Conservation (phyloP, 1,140 invertebrate genomes). For the Hycleus phaleratus region DNA sequence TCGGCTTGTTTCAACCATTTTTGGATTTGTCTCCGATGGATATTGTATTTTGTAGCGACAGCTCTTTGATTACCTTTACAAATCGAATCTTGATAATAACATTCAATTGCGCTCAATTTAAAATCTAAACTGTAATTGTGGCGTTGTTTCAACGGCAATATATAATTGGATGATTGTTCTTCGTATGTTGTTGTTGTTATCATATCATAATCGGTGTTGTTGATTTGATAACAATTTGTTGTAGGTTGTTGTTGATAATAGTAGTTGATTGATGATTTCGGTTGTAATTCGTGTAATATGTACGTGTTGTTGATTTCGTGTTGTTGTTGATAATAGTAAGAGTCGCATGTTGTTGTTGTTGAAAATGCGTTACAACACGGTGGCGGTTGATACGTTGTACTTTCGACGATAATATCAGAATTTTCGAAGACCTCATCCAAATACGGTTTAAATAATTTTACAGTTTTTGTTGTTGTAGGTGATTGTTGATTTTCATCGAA, state of each 20-base stretch:
- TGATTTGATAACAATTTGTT: background rate
- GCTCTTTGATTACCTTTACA: conserved; percentile 54
- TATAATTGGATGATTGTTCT: conserved; percentile 5
- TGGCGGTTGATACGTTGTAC: background rate
- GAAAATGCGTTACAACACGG: conserved; percentile 1
- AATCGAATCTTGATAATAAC: conserved; percentile 44
- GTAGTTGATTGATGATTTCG: conserved; percentile 16
- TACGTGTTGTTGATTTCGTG: conserved; percentile 32
- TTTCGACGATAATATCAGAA: background rate
- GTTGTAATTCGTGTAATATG: conserved; percentile 34
- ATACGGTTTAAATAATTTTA: conserved; percentile 64
- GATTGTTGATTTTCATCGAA: conserved; percentile 19
- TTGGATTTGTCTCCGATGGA: conserved; percentile 56
- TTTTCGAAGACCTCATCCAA: conserved; percentile 45
- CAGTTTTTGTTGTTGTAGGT: conserved; percentile 36
- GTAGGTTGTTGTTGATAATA: conserved; percentile 14
- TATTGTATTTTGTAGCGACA: conserved; percentile 53
- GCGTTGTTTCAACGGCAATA: conserved; percentile 29
- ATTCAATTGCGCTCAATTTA: conserved; percentile 47
- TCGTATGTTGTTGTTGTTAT: conserved; percentile 17
- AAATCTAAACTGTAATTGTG: conserved; percentile 45
- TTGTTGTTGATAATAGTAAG: conserved; percentile 21
- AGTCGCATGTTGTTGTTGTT: conserved; percentile 6
- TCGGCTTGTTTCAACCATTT: conserved; percentile 54
- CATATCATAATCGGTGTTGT: background rate